Base-by-base conservation (phyloP, 2,113 vertebrate genomes). In the Steatornis caripensis region DNA sequence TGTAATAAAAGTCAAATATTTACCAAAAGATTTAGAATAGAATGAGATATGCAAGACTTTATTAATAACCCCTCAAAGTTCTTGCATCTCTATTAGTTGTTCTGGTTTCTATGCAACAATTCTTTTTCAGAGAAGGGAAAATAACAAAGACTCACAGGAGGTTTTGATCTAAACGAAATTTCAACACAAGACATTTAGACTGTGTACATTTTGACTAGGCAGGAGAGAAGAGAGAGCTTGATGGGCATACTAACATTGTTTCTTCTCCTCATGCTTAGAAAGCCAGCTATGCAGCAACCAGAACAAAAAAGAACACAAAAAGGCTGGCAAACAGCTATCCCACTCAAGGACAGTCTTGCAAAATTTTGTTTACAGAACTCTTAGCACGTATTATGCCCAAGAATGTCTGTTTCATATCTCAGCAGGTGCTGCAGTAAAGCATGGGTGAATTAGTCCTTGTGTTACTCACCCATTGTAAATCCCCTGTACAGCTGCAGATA, bases 401-500 rank as follows among this genome's bases (percentile, higher is more conserved):
- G 9, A 43, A 30, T 3, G 15, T 13, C 30, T 76, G 46, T 2
- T 48, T 62, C 12, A 1, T 6, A 46, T 2, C 49, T 68, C 10
- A 48, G 32, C 43, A 91, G 34, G 34, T 57, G 77, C 54, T 74
- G 43, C 39, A 37, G 27, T 20, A 34, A 12, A 34, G 10, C 61
- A 29, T 9, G 7, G 15, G 23, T 27, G 43, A 37, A 18, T 29
- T 17, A 57, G 49, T 21, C 53, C 76, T 65, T 54, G 58, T 58
- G n/a, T 21, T 16, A 93, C 98, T 98, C 85, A 99, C 99, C 99
- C 98, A 99, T 93, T 17, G 99, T 99, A 87, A 99, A 99, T n/a
- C 99, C 99, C 69, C 98, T 98, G 98, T 99, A 99, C 1, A 99
- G 98, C 98, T 99, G 99, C 62, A 99, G 97, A 96, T 99, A 99